Evolutionary conservation across 2,888 invertebrate genomes (phyloP).

Genomic region (Macaria liturata): DNA sequence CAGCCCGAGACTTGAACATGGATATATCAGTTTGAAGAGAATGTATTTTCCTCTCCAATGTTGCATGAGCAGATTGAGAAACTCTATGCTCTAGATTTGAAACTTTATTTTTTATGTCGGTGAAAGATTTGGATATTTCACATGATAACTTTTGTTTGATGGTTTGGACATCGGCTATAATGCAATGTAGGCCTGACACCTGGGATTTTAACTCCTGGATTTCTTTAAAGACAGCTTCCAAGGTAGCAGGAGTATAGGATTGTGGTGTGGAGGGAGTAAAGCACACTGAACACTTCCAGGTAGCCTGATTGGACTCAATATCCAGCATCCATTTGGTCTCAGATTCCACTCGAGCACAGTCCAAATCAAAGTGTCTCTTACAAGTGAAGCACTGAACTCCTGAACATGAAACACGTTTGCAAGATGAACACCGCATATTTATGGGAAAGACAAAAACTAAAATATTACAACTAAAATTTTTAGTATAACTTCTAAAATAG

Average conservation of each 20-base stretch:
- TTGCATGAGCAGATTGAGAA: slow-evolving; percentile 10
- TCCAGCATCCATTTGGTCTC: slow-evolving; percentile 24
- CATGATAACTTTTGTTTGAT: slow-evolving; percentile 24
- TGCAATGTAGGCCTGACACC: slow-evolving; percentile 18
- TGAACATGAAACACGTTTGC: slow-evolving; percentile 18
- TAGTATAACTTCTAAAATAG: no score
- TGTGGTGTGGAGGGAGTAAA: slow-evolving; percentile 10
- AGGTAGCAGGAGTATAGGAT: slow-evolving; percentile 8
- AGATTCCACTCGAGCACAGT: slow-evolving; percentile 24
- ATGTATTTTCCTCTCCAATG: slow-evolving; percentile 11
- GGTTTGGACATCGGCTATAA: slow-evolving; percentile 20
- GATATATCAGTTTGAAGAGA: slow-evolving; percentile 22
- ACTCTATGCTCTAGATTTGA: slow-evolving; percentile 19
- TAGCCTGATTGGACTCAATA: slow-evolving; percentile 12
- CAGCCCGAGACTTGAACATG: slow-evolving; percentile 9
- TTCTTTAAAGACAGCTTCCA: slow-evolving; percentile 28
- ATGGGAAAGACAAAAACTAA: not conserved
- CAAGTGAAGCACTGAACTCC: slow-evolving; percentile 29
- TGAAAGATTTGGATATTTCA: slow-evolving; percentile 7
- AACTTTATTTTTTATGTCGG: slow-evolving; percentile 11
- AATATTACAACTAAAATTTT: no score
- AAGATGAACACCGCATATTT: slow-evolving; percentile 26
- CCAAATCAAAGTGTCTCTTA: slow-evolving; percentile 27
- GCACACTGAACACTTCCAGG: slow-evolving; percentile 31
- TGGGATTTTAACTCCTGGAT: slow-evolving; percentile 28